These are phyloP conservation scores for Lota lota DNA, from an alignment of 2,113 vertebrate genomes.

Conservation along the genomic window DNA sequence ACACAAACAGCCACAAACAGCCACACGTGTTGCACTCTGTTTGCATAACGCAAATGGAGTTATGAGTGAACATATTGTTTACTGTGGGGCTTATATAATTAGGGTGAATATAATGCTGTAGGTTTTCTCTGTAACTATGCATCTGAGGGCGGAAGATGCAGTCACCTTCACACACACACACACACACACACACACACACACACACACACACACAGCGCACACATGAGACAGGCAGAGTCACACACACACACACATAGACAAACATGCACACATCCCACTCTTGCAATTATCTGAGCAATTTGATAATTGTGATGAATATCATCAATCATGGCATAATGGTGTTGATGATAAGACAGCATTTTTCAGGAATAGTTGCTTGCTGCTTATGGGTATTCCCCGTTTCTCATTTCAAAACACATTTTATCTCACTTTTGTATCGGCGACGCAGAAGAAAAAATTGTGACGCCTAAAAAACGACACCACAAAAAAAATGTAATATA, in stretches of 20 bases:
- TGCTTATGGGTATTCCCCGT: neutral
- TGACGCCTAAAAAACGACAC: slow-evolving; percentile 32
- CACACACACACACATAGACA: neutral
- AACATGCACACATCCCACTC: slow-evolving; percentile 11
- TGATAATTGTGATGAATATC: slow-evolving; percentile 54
- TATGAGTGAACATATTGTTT: slow-evolving; percentile 49
- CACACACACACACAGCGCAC: slow-evolving; percentile 10
- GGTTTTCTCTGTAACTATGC: slow-evolving; percentile 16
- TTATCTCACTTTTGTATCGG: slow-evolving; percentile 16
- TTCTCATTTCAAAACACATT: slow-evolving; percentile 8
- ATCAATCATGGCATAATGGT: slow-evolving; percentile 45
- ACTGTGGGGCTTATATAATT: slow-evolving; percentile 43
- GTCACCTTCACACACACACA: neutral
- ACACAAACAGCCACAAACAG: neutral
- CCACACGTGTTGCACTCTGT: slow-evolving; percentile 41
- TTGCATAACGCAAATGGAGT: slow-evolving; percentile 55
- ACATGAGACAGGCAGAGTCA: neutral
- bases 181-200: neutral
- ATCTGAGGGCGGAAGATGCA: too few species aligned
- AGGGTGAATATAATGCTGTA: slow-evolving; percentile 36
- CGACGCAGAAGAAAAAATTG: slow-evolving; percentile 11
- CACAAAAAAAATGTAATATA: slow-evolving; percentile 27
- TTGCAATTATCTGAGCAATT: slow-evolving; percentile 56
- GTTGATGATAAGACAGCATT: slow-evolving; percentile 31
- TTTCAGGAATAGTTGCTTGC: slow-evolving; percentile 14